These are phyloP conservation scores for Fratercula arctica DNA, from an alignment of 2,797 vertebrate genomes.

Conservation along the genomic window DNA sequence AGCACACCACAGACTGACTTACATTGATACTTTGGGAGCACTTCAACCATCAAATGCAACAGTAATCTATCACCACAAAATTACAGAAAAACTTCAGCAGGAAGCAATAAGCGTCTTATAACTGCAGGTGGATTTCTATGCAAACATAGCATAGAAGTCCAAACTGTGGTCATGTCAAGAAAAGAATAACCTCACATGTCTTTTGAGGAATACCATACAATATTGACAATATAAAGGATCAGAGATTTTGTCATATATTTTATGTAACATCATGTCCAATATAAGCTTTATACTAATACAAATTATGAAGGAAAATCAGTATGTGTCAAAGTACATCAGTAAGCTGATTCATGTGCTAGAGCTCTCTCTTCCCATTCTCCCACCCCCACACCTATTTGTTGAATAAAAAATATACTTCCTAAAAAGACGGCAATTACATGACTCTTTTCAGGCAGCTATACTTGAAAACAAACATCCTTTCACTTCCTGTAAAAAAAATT, in stretches of 20 bases:
- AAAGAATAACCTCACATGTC: neutral
- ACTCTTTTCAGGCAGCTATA: neutral
- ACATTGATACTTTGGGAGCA: neutral
- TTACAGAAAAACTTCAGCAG: neutral
- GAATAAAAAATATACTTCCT: neutral
- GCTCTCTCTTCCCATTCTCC: neutral
- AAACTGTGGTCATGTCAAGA: neutral
- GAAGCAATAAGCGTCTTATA: neutral
- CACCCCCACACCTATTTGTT: neutral
- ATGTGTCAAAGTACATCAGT: neutral
- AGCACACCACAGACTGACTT: neutral
- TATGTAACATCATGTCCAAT: neutral
- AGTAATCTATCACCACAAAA: neutral
- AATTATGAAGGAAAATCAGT: neutral
- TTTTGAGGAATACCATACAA: neutral
- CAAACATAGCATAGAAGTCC: neutral
- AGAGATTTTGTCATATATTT: neutral
- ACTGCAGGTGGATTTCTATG: neutral
- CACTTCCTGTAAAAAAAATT: neutral
- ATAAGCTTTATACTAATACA: neutral
- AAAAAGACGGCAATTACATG: neutral
- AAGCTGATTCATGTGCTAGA: neutral
- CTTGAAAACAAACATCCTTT: neutral
- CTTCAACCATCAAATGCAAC: neutral
- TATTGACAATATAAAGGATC: neutral